Base-by-base conservation (phyloP, 2,113 vertebrate genomes). In the Speoplatyrhinus poulsoni region DNA sequence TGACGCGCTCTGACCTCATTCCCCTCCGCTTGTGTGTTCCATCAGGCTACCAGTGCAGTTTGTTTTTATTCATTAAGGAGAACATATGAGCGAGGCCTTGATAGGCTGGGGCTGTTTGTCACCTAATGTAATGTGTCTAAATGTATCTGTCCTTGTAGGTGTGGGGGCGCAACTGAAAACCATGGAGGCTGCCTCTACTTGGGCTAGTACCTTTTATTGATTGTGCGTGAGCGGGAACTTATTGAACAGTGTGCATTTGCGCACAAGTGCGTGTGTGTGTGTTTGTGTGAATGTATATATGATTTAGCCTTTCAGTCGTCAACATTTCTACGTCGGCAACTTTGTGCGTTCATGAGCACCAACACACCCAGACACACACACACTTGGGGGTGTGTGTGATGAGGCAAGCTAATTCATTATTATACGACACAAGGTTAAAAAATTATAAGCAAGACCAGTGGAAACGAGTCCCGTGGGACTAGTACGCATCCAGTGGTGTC, bases 141-240 rank as follows among this genome's bases (percentile, higher is more conserved):
- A 88, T 79, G 71, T 33, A 72, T 67, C 54, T 76, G 83, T 79
- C 87, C 85, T 87, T 88, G 80, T 71, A 62, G 65, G 75, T 33
- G 19, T 57, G 68, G 80, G 73, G 58, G 52, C 8, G 10, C 8
- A 77, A 77, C 61, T 77, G 69, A 70, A 77, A 81, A 82, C 62
- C 13, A 74, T 66, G 75, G 57, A 58, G 50, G 26, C 69, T 48
- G n/a, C 46, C 59, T 73, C 46, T 72, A 12, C 78, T 69, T 77
- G 77, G 68, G 3, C 47, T 67, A 57, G 52, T 76, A 63, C 36
- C 49, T 65, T 64, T 76, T 70, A 83, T 79, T 68, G 78, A 86
- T 80, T 69, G 69, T 55, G 71, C 60, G 12, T 8, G 16, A 50
- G 60, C 16, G 11, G 12, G 47, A 36, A 49, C 3, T n/a, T 62